phyloP scores from a whole-genome alignment of 1,140 invertebrate species.

The Drosophila punjabiensis region DNA sequence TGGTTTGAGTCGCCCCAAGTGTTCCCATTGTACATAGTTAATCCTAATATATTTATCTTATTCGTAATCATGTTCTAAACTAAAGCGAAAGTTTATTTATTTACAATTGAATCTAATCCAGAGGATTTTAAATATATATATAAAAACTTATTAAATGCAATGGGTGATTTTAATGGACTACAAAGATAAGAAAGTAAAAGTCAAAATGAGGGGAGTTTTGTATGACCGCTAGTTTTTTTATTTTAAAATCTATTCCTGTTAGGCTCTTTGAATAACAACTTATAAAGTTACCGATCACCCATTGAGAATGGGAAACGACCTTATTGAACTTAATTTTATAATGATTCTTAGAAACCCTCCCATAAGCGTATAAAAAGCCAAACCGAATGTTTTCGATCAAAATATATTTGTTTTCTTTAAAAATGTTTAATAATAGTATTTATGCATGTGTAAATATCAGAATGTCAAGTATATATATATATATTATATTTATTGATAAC shows the following conservation, averaged over 20 bases:
- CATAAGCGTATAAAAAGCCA: background rate
- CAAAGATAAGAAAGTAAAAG: background rate
- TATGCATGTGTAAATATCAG: constrained; percentile 81
- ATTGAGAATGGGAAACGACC: background rate
- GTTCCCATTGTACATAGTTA: constrained; percentile 62
- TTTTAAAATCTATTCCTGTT: background rate
- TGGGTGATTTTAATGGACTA: background rate
- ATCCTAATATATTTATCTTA: constrained; percentile 66
- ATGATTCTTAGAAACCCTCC: no score
- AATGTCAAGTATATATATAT: constrained; percentile 71
- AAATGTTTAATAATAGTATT: constrained; percentile 80
- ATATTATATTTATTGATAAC: constrained; percentile 73
- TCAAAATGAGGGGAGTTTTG: background rate
- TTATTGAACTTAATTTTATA: no score
- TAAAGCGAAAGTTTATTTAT: constrained; percentile 47
- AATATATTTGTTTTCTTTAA: constrained; percentile 76
- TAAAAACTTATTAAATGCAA: background rate
- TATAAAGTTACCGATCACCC: no score
- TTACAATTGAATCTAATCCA: constrained; percentile 27
- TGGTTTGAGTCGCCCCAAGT: constrained; percentile 51
- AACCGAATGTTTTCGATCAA: constrained; percentile 72
- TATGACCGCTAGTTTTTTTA: background rate
- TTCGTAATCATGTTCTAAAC: constrained; percentile 35
- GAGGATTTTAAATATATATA: constrained; percentile 27
- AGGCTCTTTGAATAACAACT: background rate